phyloP scores from a whole-genome alignment of 2,888 invertebrate species.

The Bibio marci region DNA sequence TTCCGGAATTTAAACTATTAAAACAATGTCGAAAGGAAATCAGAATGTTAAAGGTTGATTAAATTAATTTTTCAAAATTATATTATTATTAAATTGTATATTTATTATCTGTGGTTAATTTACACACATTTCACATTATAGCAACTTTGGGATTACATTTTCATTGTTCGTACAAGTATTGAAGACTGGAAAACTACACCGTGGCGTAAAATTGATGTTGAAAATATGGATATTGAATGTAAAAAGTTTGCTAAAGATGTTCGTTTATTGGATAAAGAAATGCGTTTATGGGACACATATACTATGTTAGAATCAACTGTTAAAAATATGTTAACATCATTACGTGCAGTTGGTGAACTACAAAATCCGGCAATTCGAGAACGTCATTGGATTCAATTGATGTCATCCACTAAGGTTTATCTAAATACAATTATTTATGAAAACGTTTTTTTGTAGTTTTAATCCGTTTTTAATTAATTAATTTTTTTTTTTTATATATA shows the following conservation, averaged over 20 bases:
- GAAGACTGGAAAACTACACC: slow-evolving; percentile 96
- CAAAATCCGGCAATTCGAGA: slow-evolving; percentile 94
- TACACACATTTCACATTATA: slow-evolving; percentile 21
- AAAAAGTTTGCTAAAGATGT: slow-evolving; percentile 95
- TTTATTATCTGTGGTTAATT: not conserved
- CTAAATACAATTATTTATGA: too few species aligned
- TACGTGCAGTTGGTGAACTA: slow-evolving; percentile 85
- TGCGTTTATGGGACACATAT: slow-evolving; percentile 88
- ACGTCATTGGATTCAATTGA: slow-evolving; percentile 92
- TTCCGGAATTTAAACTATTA: slow-evolving; percentile 84
- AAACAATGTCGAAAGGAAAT: slow-evolving; percentile 86
- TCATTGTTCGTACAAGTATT: slow-evolving; percentile 77
- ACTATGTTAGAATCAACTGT: slow-evolving; percentile 75
- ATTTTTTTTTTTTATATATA: too few species aligned
- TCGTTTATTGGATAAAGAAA: slow-evolving; percentile 82
- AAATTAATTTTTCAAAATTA: slow-evolving; percentile 10
- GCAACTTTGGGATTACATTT: slow-evolving; percentile 92
- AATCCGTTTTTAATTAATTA: too few species aligned
- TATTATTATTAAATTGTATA: not conserved
- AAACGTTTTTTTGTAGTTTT: too few species aligned
- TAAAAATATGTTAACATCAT: slow-evolving; percentile 89
- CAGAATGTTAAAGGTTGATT: slow-evolving; percentile 72
- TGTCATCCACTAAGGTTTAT: slow-evolving; percentile 84
- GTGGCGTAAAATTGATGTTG: slow-evolving; percentile 93
- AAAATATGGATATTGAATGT: slow-evolving; percentile 97